Evolutionary conservation across 2,888 invertebrate species (phyloP), one percentile per base, ranked within the genome.

Genomic region (Labia minor): DNA sequence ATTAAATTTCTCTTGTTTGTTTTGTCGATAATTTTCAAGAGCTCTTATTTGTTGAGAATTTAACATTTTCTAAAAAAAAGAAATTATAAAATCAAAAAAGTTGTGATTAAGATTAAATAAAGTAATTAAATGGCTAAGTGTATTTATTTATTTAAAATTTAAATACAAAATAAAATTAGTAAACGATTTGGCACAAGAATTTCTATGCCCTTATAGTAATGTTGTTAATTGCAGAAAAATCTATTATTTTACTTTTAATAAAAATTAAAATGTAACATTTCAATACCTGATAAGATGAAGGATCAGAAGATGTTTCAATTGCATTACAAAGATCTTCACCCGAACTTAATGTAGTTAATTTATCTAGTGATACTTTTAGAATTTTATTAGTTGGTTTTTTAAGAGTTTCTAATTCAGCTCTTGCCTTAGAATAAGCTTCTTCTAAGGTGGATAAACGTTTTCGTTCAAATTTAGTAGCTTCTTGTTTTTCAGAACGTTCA

Each of bases 371-470:
- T 4, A 64, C 14, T 62, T 64, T 64, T 21, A 21, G 33, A 16
- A 20, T n/a, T 37, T 66, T 66, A n/a, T 18, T 21, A 19, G 18
- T 20, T 6, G 20, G 65, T 11, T 65, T 18, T 21, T 37, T 20
- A 11, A 37, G 2, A 16, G 21, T 11, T 14, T 16, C 63, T 33
- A 81, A 75, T 69, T 83, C 81, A 63, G 77, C 80, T 71, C 80
- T 79, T 1, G 82, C 78, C 72, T 81, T 79, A 66, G 81, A 80
- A 68, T 81, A 81, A 0, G 84, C 72, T 70, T 77, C 78, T 75
- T 85, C 85, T 70, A 83, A 73, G 33, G 76, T 68, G 0, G 71
- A 71, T 66, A 81, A 80, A 21, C 77, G 73, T 1, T 80, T 78
- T 0, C 74, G 73, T 69, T 85, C 84, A 69, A 77, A 80, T 69